Percentiles rank a stretch among this genome's conserved stretches.
Evolutionary conservation across 2,797 vertebrate genomes (phyloP).

Genomic region (Falco concolor): DNA sequence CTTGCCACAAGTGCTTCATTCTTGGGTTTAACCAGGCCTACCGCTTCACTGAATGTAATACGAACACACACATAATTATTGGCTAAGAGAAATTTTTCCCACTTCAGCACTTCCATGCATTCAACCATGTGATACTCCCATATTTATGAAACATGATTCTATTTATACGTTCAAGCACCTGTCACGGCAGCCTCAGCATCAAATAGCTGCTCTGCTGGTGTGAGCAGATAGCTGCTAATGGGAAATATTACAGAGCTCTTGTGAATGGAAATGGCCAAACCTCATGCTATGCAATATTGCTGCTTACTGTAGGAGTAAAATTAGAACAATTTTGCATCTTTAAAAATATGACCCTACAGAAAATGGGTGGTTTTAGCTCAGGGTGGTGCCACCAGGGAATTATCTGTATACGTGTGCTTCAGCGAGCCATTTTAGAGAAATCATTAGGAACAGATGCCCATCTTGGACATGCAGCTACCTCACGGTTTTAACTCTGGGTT

Average conservation of each 20-base stretch:
- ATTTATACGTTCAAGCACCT: slow-evolving; percentile 35
- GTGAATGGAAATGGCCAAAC: not conserved
- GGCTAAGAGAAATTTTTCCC: not conserved
- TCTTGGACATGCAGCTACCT: not conserved
- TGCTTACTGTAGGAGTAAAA: not conserved
- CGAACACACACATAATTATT: not conserved
- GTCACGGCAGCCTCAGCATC: not conserved
- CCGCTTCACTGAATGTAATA: not conserved
- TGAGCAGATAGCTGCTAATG: not conserved
- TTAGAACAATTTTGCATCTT: not conserved
- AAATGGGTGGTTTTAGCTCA: not conserved
- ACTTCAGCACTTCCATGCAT: slow-evolving; percentile 19
- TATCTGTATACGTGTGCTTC: not conserved
- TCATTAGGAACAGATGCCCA: not conserved
- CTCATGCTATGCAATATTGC: not conserved
- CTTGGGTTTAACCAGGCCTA: not conserved
- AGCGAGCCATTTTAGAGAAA: not conserved
- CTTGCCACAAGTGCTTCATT: not conserved
- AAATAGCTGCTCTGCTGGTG: not conserved
- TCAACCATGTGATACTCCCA: not conserved
- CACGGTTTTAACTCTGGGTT: not conserved
- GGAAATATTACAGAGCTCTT: not conserved
- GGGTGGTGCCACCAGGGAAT: not conserved
- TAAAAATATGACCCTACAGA: not conserved
- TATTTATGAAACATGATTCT: not conserved